Conservation (phyloP, 2,888 invertebrate species). For the Dryobota labecula region DNA sequence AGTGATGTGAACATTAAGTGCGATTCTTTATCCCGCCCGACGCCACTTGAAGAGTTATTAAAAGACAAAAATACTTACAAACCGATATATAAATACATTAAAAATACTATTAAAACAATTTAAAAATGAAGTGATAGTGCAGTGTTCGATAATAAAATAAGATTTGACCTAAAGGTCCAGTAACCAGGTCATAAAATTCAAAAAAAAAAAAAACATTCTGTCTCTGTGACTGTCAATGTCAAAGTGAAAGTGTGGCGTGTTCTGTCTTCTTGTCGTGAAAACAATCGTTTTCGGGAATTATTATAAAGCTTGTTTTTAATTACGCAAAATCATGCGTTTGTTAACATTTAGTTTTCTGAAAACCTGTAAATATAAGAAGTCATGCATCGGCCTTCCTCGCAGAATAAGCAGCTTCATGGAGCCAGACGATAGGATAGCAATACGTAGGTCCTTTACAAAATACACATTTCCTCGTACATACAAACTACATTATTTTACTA, state of each 20-base stretch:
- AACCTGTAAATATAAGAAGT: conserved; percentile 73
- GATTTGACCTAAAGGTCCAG: no score
- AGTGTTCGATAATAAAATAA: no score
- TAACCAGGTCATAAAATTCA: no score
- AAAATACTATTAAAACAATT: no score
- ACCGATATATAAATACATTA: no score
- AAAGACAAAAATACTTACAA: no score
- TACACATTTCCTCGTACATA: background rate
- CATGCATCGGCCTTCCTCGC: conserved; percentile 56
- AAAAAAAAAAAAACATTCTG: no score
- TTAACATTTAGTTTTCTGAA: conserved; percentile 78
- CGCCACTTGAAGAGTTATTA: no score
- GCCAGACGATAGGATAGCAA: conserved; percentile 40
- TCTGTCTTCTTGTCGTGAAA: conserved; percentile 10
- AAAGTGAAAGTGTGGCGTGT: background rate
- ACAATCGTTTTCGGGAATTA: conserved; percentile 5
- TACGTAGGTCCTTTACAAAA: conserved; percentile 18
- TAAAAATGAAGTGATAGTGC: no score
- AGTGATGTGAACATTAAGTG: no score
- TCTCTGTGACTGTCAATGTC: conserved; percentile 8
- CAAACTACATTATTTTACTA: background rate
- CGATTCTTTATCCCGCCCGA: no score
- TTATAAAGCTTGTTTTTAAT: background rate
- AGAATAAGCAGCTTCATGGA: conserved; percentile 56
- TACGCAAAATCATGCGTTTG: conserved; percentile 72